Evolutionary conservation across 2,113 vertebrate genomes (phyloP), one percentile per base, ranked within the genome.

Genomic region (Pygoscelis adeliae): DNA sequence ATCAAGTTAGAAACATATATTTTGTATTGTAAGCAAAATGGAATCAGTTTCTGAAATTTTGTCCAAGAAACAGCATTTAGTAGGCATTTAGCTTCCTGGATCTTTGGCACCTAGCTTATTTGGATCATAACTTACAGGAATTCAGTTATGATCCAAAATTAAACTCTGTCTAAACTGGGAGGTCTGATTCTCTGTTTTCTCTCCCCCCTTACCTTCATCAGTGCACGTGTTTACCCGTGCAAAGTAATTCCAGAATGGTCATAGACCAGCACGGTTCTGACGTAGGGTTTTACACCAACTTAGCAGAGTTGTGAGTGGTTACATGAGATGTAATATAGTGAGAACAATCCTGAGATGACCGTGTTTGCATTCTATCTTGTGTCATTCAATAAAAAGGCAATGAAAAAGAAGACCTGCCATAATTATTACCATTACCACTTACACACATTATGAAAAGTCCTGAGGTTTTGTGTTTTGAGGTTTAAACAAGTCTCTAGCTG

Each of bases 171-270:
- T 73, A 46, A 66, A 81, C 11, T 20, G 15, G 3, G 22, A 55
- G 18, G 6, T 83, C 55, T 50, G 36, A 72, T 70, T 70, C 16
- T 66, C 27, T 46, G 10, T 42, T 22, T 74, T 89, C n/a, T 71
- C 11, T 71, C 14, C 8, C 5, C 3, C 2, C 6, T 49, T 25
- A n/a, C 30, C 14, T 83, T 83, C 80, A 58, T 47, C n/a, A 38
- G 4, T 2, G 7, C 30, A 49, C 0, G 0, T 19, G 3, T 83
- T 83, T 83, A 50, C 15, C 40, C 30, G 5, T 36, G 22, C 10
- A 86, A 66, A 80, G 34, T 53, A 38, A 29, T 66, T 76, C 36
- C 29, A 34, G 5, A 87, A 44, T 0, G 0, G 13, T 34, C 21
- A 40, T 15, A 87, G 40, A 61, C 11, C 10, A 81, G 5, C 20